Base-by-base conservation (phyloP, 2,888 invertebrate species). In the Amphipyra tragopoginis region DNA sequence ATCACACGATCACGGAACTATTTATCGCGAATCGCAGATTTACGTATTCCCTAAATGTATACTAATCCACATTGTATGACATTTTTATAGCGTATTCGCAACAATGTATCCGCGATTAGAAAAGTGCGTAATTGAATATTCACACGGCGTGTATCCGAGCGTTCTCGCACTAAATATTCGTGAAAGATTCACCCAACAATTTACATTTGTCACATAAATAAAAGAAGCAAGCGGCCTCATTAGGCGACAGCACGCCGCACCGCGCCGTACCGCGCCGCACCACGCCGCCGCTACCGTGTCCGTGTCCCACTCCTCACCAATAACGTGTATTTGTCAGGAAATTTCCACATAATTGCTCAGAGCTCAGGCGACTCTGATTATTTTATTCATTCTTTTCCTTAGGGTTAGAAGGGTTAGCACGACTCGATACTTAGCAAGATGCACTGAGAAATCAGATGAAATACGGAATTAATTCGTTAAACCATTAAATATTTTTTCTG, bases 181-280 rank as follows among this genome's bases (percentile, higher is more conserved):
- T 84, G 86, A 88, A 90, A 89, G 85, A 90, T 88, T 89, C 84
- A 84, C 84, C 82, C 79, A 85, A 86, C 87, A 89, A 91, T 92
- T 91, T 91, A 87, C 90, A 93, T 92, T 92, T 90, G 90, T 91
- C 91, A 89, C 89, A 90, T 93, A 92, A 92, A 93, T 92, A 92
- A 91, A 91, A 90, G 90, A 87, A 89, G 89, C 90, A 86, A 89
- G 87, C 82, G 86, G 79, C 84, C 91, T 93, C 92, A 92, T 92
- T 93, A 92, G 90, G 87, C 86, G 86, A 84, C 84, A 84, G 78
- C 81, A 75, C 77, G 79, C 69, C 65, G 72, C 72, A 58, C 79
- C 60, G 66, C 55, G 9, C 62, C 62, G 75, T 67, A 54, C 72
- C 62, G 73, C 55, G 15, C 36, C 36, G 36, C 36, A 36, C 72